Evolutionary conservation across 2,888 invertebrate species (phyloP).

Genomic region (Cyaniris semiargus): DNA sequence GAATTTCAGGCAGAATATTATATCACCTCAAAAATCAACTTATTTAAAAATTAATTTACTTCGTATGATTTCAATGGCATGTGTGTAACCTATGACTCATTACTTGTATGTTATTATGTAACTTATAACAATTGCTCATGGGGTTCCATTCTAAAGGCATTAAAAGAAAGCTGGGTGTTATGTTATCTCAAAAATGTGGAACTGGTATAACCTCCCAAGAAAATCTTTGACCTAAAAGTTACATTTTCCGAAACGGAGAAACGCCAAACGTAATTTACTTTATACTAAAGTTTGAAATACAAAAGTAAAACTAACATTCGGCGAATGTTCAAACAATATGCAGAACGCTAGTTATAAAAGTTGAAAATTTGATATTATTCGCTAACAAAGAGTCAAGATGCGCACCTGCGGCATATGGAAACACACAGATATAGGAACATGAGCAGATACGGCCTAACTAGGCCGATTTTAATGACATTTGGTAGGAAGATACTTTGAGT

Average conservation of each 20-base stretch:
- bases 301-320: conserved; percentile 37
- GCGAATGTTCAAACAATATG: conserved; percentile 38
- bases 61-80: too few species aligned
- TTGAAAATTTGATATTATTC: conserved; percentile 41
- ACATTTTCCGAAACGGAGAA: neutral
- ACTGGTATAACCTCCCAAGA: neutral
- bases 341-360: conserved; percentile 39
- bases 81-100: too few species aligned
- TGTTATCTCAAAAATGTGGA: neutral
- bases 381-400: conserved; percentile 39
- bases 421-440: neutral
- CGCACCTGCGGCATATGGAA: conserved; percentile 36
- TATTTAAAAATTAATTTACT: too few species aligned
- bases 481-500: neutral
- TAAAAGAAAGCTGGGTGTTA: too few species aligned
- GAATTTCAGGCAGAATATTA: too few species aligned
- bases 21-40: too few species aligned
- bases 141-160: too few species aligned
- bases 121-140: too few species aligned
- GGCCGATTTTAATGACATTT: neutral
- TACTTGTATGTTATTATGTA: too few species aligned
- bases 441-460: neutral
- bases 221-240: neutral
- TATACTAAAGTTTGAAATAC: conserved; percentile 22
- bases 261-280: conserved; percentile 18